Conservation (phyloP, 2,888 invertebrate species). For the Dione vanillae region DNA sequence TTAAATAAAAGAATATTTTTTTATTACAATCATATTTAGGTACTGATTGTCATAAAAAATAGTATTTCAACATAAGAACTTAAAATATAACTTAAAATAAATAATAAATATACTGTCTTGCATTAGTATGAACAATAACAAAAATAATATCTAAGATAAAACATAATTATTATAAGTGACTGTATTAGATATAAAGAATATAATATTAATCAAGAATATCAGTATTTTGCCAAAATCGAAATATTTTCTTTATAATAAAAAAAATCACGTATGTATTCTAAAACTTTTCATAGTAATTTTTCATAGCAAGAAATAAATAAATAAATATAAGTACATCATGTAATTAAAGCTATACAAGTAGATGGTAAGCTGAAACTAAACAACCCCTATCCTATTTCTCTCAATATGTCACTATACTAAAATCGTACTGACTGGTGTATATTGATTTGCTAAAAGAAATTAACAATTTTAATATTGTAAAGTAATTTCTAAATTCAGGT, state of each 20-base stretch:
- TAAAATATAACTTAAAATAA: no score
- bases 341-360: constrained; percentile 21
- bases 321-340: background rate
- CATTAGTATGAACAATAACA: background rate
- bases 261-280: background rate
- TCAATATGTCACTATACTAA: constrained; percentile 36
- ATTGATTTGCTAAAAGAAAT: constrained; percentile 14
- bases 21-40: no score
- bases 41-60: no score
- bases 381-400: constrained; percentile 40
- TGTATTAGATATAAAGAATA: background rate
- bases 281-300: background rate
- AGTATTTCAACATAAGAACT: no score
- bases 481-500: no score
- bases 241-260: no score
- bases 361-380: constrained; percentile 33
- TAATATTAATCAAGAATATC: no score
- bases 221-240: no score
- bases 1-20: background rate
- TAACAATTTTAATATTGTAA: background rate
- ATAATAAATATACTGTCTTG: background rate
- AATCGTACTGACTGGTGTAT: constrained; percentile 10
- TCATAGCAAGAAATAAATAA: background rate
- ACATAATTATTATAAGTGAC: background rate
- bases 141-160: background rate